Base-by-base conservation (phyloP, 2,888 invertebrate species). In the Alloplasta piceator region DNA sequence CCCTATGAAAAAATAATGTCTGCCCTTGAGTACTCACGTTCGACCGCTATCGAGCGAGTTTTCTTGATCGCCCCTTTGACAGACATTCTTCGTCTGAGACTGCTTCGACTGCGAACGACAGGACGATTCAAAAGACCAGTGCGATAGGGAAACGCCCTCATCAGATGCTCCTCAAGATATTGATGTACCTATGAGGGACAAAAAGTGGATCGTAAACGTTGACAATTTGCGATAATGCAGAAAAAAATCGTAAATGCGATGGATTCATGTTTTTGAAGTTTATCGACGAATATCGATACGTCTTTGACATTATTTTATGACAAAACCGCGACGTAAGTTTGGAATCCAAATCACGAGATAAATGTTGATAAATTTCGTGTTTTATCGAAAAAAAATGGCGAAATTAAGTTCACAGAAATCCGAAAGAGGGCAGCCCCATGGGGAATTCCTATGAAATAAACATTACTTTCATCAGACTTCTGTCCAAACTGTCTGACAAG, bases 31-130 rank as follows among this genome's bases (percentile, higher is more conserved):
- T 82, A 94, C 96, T 94, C 92, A 97, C 97, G 95, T 91, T 97
- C 98, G 6, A 98, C 96, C 89, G 97, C 97, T 83, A 98, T 98
- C 9, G 98, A 98, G 85, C 98, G 94, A 0, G 98, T 98, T 91
- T 98, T 97, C 92, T 97, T 97, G 79, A 98, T 98, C 55, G 98
- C 98, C 70, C 98, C 98, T 87, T 96, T 96, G 16, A 98, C 96
- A 0, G 97, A 98, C 96, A 98, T 96, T 88, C 95, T 95, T 0
- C 97, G 94, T 58, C 95, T 94, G 61, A 96, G 87, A 77, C 93
- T 92, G 46, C 94, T 94, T 0, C 87, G 87, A 14, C 88, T 90
- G 70, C 90, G 89, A 9, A 89, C 84, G 0, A 91, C 88, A 58
- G 95, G 94, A 16, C 94, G 93, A 83, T 94, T 94, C 78, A 97